These are phyloP conservation scores for Luperina nickerlii DNA, from an alignment of 2,888 invertebrate species.

Conservation along the genomic window DNA sequence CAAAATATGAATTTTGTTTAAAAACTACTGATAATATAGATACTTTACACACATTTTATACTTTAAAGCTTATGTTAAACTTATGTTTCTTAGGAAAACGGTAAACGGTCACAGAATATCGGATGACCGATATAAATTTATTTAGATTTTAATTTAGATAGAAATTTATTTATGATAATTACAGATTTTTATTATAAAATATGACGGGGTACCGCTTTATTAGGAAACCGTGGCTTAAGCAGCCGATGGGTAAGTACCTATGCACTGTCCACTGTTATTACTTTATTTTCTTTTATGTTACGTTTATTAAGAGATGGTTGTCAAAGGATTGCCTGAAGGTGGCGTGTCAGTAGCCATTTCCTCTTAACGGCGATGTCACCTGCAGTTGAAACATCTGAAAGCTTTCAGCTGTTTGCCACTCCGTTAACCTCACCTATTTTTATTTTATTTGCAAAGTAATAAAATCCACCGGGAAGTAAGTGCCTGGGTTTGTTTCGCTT, in stretches of 20 bases:
- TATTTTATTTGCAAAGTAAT: slow-evolving; percentile 65
- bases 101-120: neutral
- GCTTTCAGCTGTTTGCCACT: slow-evolving; percentile 84
- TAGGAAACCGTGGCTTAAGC: neutral
- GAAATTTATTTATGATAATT: neutral
- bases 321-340: slow-evolving; percentile 63
- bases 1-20: neutral
- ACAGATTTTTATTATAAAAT: neutral
- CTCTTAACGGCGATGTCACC: slow-evolving; percentile 76
- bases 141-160: no score
- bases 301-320: slow-evolving; percentile 53
- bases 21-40: neutral
- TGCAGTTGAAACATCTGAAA: slow-evolving; percentile 81
- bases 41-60: no score
- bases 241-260: neutral
- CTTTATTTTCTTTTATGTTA: slow-evolving; percentile 50
- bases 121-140: neutral
- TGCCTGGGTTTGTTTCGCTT: slow-evolving; percentile 36
- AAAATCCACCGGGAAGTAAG: slow-evolving; percentile 54
- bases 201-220: neutral
- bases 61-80: neutral
- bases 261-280: slow-evolving; percentile 27
- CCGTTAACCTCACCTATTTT: slow-evolving; percentile 76
- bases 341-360: slow-evolving; percentile 77
- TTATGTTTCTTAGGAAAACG: neutral